A percentile compares a stretch with the other conserved stretches of the same genome.
Conservation (phyloP, 2,888 invertebrate genomes). For the Rhopalosiphum nymphaeae region DNA sequence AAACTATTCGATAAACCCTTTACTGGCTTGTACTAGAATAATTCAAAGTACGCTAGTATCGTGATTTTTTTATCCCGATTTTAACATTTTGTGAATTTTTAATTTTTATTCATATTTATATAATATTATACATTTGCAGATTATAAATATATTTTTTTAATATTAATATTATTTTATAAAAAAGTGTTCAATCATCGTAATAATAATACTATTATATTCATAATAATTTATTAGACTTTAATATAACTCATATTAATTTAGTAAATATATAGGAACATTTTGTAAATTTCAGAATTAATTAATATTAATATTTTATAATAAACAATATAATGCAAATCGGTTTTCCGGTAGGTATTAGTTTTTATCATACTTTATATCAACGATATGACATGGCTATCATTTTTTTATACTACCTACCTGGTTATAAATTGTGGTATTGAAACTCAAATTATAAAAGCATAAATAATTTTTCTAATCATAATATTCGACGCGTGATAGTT, state of each 20-base stretch:
- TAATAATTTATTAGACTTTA: not conserved
- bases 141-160: not conserved
- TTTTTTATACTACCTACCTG: not conserved
- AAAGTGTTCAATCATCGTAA: not conserved
- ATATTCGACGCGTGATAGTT: not conserved
- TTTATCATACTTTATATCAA: not conserved
- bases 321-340: not conserved
- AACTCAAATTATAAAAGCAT: not conserved
- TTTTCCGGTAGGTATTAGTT: not conserved
- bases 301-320: not conserved
- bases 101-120: not conserved
- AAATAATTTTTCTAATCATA: not conserved
- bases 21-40: not conserved
- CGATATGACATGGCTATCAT: not conserved
- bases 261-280: not conserved
- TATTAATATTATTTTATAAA: not conserved
- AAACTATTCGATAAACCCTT: not conserved
- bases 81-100: not conserved
- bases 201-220: not conserved
- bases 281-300: not conserved
- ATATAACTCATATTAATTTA: not conserved
- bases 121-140: not conserved
- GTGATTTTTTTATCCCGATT: not conserved
- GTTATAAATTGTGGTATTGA: not conserved
- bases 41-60: not conserved